Conservation (phyloP, 2,797 vertebrate genomes). For the Lutjanus campechanus region DNA sequence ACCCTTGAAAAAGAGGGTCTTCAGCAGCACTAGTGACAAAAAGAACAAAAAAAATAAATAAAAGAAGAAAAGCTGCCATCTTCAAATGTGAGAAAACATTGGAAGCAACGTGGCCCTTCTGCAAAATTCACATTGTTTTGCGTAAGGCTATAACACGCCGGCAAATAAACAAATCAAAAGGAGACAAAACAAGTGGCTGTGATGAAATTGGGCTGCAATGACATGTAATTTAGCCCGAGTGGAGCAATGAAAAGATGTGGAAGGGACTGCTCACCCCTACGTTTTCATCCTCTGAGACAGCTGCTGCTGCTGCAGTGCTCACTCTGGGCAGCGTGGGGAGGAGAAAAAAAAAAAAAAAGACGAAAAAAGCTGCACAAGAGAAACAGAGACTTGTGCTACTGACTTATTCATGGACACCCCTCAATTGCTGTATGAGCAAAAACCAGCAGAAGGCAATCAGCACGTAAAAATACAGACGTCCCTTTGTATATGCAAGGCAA, state of each 20-base stretch:
- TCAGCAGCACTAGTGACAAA: constrained; percentile 37
- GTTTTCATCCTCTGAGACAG: constrained; percentile 61
- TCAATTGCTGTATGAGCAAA: constrained; percentile 41
- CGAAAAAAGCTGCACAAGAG: constrained; percentile 27
- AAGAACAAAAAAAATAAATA: not conserved
- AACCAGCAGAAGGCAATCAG: constrained; percentile 18
- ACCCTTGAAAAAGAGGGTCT: constrained; percentile 46
- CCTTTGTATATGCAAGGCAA: constrained; percentile 5
- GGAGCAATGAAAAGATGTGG: constrained; percentile 36
- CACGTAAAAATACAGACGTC: constrained; percentile 1
- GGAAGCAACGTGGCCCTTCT: constrained; percentile 22
- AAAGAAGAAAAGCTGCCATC: constrained; percentile 9
- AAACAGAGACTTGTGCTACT: constrained; percentile 25
- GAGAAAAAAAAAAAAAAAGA: not conserved
- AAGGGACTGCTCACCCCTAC: constrained; percentile 46
- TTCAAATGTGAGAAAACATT: constrained; percentile 49
- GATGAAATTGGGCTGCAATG: constrained; percentile 79
- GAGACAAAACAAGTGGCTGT: constrained; percentile 63
- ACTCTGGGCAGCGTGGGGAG: constrained; percentile 25
- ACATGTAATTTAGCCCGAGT: constrained; percentile 62
- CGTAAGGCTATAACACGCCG: constrained; percentile 31
- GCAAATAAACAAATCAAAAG: constrained; percentile 73
- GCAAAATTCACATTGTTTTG: constrained; percentile 57
- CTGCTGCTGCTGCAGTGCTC: constrained; percentile 39
- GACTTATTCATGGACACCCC: constrained; percentile 47